Percentiles rank a stretch among this genome's conserved stretches.
phyloP scores from a whole-genome alignment of 2,113 vertebrate genomes.

The Machaerirhynchus nigripectus region DNA sequence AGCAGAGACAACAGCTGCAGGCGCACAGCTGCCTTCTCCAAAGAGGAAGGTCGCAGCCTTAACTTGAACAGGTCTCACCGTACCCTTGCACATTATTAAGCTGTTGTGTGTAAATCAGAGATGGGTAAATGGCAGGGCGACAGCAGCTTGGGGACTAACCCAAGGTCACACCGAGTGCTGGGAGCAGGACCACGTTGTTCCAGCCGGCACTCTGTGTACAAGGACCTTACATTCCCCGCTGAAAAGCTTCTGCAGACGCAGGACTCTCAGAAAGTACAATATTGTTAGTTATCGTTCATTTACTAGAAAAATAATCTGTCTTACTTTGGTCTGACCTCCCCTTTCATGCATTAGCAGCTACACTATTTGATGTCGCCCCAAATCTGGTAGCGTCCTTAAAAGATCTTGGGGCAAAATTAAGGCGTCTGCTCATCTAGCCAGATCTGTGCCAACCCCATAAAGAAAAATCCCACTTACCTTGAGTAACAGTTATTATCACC shows the following conservation, averaged over 20 bases:
- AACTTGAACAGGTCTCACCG: background rate
- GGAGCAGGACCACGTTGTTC: background rate
- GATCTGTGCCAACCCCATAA: conserved; percentile 10
- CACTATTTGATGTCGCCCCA: background rate
- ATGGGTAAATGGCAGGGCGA: background rate
- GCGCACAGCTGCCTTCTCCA: background rate
- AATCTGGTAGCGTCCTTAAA: background rate
- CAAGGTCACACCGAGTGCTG: background rate
- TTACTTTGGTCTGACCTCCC: background rate
- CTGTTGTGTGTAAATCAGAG: background rate
- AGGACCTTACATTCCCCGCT: background rate
- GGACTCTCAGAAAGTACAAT: background rate
- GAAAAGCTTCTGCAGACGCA: background rate
- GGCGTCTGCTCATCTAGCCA: background rate
- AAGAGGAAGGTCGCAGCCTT: background rate
- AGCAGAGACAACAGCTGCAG: background rate
- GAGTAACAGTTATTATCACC: conserved; percentile 36
- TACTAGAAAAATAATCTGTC: background rate
- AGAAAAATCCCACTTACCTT: conserved; percentile 63
- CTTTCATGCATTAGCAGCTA: conserved; percentile 33
- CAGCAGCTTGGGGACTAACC: background rate
- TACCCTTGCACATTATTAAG: background rate
- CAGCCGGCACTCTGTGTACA: background rate
- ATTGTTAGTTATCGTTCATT: background rate
- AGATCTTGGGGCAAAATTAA: conserved; percentile 1